Base-by-base conservation (phyloP, 2,888 invertebrate species). In the Trissonchulus latispiculum region DNA sequence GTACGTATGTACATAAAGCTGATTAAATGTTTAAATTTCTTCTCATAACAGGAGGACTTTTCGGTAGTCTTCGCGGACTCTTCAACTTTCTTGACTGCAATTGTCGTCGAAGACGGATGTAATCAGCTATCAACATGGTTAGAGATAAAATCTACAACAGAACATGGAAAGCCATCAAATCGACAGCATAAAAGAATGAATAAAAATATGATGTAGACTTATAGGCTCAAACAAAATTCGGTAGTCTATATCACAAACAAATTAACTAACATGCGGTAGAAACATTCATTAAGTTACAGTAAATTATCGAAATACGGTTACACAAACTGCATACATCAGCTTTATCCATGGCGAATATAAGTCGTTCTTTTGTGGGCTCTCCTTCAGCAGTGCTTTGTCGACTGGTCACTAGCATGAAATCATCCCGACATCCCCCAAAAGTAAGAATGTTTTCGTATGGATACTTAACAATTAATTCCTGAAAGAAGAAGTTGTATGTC, bases 401-500 rank as follows among this genome's bases (percentile, higher is more conserved):
- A 15, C 75, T 91, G 33, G 95, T 93, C 0, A 96, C 91, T 80
- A 97, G 87, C 96, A 97, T 96, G 80, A 97, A 92, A 82, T 97
- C 95, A 81, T 95, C 94, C 85, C 93, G 91, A 79, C 93, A 90
- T 35, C 95, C 96, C 1, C 97, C 97, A 81, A 97, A 97, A 0
- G 95, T 91, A 74, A 95, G 90, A 28, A 97, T 91, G 73, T 90
- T 90, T 37, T 89, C 89, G 83, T 94, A 95, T 68, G 92, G 90
- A 84, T 95, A 94, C 71, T 91, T 88, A 1, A 90, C 90, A 68
- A 85, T 78, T 15, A 83, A 80, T 77, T 85, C 84, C 85, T 86
- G 78, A n/a, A 82, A 79, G 15, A 32, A n/a, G n/a, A n/a, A n/a
- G n/a, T n/a, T n/a, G n/a, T n/a, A n/a, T n/a, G n/a, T n/a, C n/a